phyloP scores from a whole-genome alignment of 2,797 vertebrate species.

The Acropternis orthonyx region DNA sequence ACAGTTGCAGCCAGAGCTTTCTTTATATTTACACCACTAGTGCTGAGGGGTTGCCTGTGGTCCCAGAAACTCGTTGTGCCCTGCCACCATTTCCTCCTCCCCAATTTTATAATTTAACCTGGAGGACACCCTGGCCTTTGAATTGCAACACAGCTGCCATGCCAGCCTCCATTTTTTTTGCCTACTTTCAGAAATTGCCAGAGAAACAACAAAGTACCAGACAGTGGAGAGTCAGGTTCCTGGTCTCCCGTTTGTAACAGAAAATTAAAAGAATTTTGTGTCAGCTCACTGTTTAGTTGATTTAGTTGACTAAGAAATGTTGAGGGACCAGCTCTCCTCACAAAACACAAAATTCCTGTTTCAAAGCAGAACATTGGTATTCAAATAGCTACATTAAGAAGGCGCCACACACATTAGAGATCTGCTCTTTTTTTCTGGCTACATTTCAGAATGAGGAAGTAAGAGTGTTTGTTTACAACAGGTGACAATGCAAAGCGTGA shows the following conservation, averaged over 20 bases:
- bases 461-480: neutral
- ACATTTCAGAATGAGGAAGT: neutral
- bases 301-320: neutral
- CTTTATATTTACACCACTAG: neutral
- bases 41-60: neutral
- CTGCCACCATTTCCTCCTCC: neutral
- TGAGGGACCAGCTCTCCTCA: neutral
- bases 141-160: neutral
- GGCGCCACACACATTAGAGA: neutral
- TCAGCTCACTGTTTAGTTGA: neutral
- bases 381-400: neutral
- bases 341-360: neutral
- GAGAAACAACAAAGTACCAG: neutral
- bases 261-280: neutral
- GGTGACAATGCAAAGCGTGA: neutral
- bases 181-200: neutral
- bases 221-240: neutral
- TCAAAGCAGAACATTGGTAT: neutral
- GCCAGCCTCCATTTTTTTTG: neutral
- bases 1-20: accelerated
- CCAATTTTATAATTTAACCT: neutral
- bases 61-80: neutral
- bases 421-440: neutral
- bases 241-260: neutral
- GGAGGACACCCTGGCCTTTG: neutral